Evolutionary conservation across 2,888 invertebrate species (phyloP), one percentile per base, ranked within the genome.

Genomic region (Tenthredo distinguenda): DNA sequence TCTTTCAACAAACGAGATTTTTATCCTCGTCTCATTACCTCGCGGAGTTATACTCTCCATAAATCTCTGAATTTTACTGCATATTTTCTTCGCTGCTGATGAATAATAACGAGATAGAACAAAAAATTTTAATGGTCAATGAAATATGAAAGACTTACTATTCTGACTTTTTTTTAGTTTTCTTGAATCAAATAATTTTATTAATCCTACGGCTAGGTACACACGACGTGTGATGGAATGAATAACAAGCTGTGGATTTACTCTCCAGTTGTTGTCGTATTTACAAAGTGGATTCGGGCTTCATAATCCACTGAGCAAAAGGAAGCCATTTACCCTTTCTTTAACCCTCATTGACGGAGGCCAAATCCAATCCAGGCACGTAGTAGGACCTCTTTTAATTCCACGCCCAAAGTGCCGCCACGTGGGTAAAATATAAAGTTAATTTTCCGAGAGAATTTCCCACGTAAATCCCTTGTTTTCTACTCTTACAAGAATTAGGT

Each of bases 381-480:
- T 81, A 81, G 62, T 81, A 62, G 81, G 37, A 81, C 81, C 81
- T 81, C 81, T 81, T 81, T 81, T 81, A 81, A 81, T 81, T 81
- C 81, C 81, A 81, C 37, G 62, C 40, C 81, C 15, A 81, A 81
- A 81, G 81, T 81, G 81, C 81, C 81, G 81, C 81, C 81, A 81
- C 81, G 81, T 81, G 81, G 81, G 62, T 81, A n/a, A 81, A 81
- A 81, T 81, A 81, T 81, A n/a, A 81, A 81, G 81, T 81, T 81
- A 58, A 81, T 81, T 81, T 81, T 34, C 34, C 21, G 37, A 62
- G 34, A 21, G 81, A 62, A 62, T 62, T 81, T 62, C 15, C 37
- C 40, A 9, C 55, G 50, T 58, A 40, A 58, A 62, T 81, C 81
- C 58, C 40, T 40, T 81, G 37, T 81, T 81, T 81, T 62, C 50